Evolutionary conservation across 92 coral and sea anemone genomes (phyloP), one percentile per base, ranked within the genome.

Genomic region (Bergia sp.): DNA sequence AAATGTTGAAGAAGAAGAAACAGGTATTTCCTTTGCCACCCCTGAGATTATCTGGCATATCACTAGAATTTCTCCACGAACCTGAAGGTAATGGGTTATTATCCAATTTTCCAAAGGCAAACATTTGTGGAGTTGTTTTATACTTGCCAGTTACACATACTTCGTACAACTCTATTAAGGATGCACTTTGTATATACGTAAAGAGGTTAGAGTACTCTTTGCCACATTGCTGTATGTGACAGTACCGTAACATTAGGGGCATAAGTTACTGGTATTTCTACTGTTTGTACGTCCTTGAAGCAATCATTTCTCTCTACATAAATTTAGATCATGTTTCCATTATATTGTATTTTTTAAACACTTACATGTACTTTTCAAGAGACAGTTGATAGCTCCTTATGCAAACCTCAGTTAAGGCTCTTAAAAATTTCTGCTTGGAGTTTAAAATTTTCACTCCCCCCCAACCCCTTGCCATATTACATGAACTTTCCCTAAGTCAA

Each of bases 121-220:
- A 91, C 42, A 76, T 76, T 45, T 82, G 89, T 88, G 91, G 74
- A 40, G 75, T 64, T 49, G 81, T 79, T 76, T 82, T 91, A 47
- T 84, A 86, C 73, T 89, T 89, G 86, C 92, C 92, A 36, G 89
- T 85, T 29, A 89, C 89, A 74, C 93, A 91, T 91, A 89, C 64
- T 71, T 77, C 88, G 81, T 89, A 92, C 58, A 78, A 47, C 42
- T 50, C 90, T 39, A 89, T 92, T 89, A 89, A 66, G 82, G 91
- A 88, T 85, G 85, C 91, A 78, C 79, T 88, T 88, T 89, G 93
- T 89, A 37, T 91, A 89, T 91, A 83, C 89, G 64, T 89, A 88
- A 87, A n/a, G 7, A 20, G 37, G 18, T 57, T 57, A 53, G 58
- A 53, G 58, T 53, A 53, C 58, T 3, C 58, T 53, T 53, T 53